A percentile compares a stretch with the other conserved stretches of the same genome.
These are phyloP conservation scores for Ophioninae sp. DNA, from an alignment of 2,888 invertebrate species.

Conservation along the genomic window DNA sequence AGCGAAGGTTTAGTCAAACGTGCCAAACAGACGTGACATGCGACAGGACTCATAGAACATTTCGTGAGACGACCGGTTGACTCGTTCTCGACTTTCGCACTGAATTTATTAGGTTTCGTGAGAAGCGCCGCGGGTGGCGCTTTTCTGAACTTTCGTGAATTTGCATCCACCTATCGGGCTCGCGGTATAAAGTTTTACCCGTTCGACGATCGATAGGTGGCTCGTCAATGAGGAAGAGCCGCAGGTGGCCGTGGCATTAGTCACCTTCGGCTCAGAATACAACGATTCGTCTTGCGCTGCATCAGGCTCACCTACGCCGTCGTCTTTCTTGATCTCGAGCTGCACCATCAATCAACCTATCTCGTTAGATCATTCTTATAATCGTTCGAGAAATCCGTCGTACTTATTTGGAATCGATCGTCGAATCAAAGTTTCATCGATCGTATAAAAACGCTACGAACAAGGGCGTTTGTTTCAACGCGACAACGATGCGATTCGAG, in stretches of 20 bases:
- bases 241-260: conserved; percentile 45
- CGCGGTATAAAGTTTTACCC: conserved; percentile 44
- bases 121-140: neutral
- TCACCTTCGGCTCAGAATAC: conserved; percentile 55
- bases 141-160: neutral
- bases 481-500: neutral
- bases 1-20: conserved; percentile 41
- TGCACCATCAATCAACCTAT: conserved; percentile 18
- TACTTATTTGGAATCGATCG: conserved; percentile 12
- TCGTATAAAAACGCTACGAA: neutral
- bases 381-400: conserved; percentile 31
- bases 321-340: conserved; percentile 20
- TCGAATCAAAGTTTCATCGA: conserved; percentile 2
- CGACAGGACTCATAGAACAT: conserved; percentile 24
- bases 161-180: neutral
- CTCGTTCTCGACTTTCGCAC: conserved; percentile 17
- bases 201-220: conserved; percentile 18
- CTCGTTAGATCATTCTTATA: conserved; percentile 55
- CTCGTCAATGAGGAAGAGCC: conserved; percentile 45
- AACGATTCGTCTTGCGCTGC: conserved; percentile 45
- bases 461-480: neutral
- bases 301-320: conserved; percentile 44
- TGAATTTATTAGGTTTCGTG: conserved; percentile 11
- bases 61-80: conserved; percentile 47
- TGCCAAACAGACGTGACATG: conserved; percentile 15